Evolutionary conservation across 1,140 invertebrate species (phyloP).

Genomic region (Diorhabda elongata): DNA sequence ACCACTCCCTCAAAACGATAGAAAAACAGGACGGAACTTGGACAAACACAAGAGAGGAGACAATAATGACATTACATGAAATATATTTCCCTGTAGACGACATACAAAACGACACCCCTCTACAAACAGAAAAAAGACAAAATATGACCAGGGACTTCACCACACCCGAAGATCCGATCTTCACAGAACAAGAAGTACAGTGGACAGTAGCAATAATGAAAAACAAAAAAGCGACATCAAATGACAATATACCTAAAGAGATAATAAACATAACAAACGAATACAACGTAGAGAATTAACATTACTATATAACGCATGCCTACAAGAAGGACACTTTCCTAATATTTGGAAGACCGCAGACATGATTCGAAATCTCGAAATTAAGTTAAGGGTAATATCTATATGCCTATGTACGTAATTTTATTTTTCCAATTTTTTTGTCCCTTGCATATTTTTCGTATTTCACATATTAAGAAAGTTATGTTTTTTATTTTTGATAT

Average conservation of each 20-base stretch:
- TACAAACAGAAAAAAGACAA: neutral
- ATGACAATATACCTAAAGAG: neutral
- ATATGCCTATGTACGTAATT: too few relatives aligned
- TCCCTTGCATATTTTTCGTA: too few relatives aligned
- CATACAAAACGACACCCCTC: neutral
- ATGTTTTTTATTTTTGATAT: too few relatives aligned
- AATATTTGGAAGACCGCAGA: neutral
- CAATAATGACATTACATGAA: neutral
- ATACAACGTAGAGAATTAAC: neutral
- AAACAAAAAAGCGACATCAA: conserved; percentile 4
- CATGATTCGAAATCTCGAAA: too few relatives aligned
- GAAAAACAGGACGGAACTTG: neutral
- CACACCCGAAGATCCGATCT: neutral
- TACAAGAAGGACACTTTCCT: conserved; percentile 4
- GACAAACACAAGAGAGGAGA: neutral
- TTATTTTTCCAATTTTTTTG: too few relatives aligned
- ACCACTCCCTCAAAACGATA: neutral
- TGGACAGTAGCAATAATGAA: neutral
- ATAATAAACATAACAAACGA: neutral
- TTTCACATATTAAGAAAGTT: too few relatives aligned
- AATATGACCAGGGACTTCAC: neutral
- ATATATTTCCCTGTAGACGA: neutral
- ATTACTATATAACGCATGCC: neutral
- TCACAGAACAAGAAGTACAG: neutral
- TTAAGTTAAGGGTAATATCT: too few relatives aligned